Conservation (phyloP, 1,140 invertebrate species). For the Drosophila seguyi region DNA sequence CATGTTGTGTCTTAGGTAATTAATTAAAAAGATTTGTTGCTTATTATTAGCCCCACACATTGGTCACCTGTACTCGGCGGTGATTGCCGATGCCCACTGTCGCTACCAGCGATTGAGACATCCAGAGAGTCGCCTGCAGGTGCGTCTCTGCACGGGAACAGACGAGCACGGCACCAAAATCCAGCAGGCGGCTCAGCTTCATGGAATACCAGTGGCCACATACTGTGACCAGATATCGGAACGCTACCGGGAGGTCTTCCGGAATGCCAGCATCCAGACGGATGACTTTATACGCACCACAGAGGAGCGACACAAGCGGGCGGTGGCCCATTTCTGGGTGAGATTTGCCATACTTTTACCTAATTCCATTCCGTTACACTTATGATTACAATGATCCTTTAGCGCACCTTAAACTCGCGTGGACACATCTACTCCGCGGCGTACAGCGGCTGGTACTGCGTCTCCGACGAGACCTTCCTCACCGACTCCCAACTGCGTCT, state of each 20-base stretch:
- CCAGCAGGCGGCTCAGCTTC: constrained; percentile 90
- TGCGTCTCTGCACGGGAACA: constrained; percentile 95
- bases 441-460: constrained; percentile 98
- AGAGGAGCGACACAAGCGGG: constrained; percentile 90
- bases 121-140: constrained; percentile 43
- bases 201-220: constrained; percentile 86
- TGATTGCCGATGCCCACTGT: constrained; percentile 94
- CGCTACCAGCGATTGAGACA: constrained; percentile 89
- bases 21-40: background rate
- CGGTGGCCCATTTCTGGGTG: constrained; percentile 96
- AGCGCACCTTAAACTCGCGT: constrained; percentile 87
- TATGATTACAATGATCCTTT: background rate
- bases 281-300: constrained; percentile 95
- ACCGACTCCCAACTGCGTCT: constrained; percentile 91
- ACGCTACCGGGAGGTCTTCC: constrained; percentile 91
- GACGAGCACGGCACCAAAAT: constrained; percentile 99
- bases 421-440: constrained; percentile 93
- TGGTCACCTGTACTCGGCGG: constrained; percentile 96
- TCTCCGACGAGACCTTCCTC: constrained; percentile 96
- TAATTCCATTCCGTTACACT: background rate
- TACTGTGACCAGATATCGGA: constrained; percentile 92
- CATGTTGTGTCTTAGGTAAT: background rate
- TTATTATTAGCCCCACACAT: constrained; percentile 93
- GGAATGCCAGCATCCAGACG: constrained; percentile 89
- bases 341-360: background rate